Evolutionary conservation across 2,113 vertebrate species (phyloP).

Genomic region (Chlorodrepanis virens): DNA sequence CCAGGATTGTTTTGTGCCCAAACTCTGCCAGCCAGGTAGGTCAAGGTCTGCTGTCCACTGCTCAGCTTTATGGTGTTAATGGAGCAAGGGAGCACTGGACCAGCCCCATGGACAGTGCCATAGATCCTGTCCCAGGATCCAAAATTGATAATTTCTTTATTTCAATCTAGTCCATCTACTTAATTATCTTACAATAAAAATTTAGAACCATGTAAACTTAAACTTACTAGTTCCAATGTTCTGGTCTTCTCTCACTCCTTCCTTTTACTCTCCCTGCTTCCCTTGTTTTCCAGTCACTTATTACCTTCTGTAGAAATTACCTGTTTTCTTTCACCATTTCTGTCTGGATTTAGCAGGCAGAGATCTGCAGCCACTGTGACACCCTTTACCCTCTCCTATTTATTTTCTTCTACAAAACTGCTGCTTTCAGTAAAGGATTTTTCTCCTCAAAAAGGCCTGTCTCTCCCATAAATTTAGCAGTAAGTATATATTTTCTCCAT

Average conservation of each 20-base stretch:
- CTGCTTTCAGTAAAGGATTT: neutral
- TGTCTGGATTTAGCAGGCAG: neutral
- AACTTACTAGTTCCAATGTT: neutral
- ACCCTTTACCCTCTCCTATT: fast-evolving
- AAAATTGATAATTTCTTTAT: neutral
- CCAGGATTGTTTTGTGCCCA: neutral
- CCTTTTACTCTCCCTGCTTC: neutral
- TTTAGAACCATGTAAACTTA: neutral
- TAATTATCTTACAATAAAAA: neutral
- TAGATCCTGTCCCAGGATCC: neutral
- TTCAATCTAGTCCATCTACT: neutral
- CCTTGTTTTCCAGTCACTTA: neutral
- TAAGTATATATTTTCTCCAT: neutral
- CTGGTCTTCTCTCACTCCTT: neutral
- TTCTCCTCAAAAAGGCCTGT: neutral
- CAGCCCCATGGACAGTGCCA: neutral
- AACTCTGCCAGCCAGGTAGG: neutral
- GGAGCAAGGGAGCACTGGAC: neutral
- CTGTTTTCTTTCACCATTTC: neutral
- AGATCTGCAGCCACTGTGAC: neutral
- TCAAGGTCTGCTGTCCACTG: neutral
- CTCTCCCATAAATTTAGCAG: neutral
- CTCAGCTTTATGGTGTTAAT: no score
- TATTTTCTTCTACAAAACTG: neutral
- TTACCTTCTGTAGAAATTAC: neutral